Percentiles rank a stretch among this genome's conserved stretches.
Conservation (phyloP, 2,113 vertebrate species). For the Penelope pileata region DNA sequence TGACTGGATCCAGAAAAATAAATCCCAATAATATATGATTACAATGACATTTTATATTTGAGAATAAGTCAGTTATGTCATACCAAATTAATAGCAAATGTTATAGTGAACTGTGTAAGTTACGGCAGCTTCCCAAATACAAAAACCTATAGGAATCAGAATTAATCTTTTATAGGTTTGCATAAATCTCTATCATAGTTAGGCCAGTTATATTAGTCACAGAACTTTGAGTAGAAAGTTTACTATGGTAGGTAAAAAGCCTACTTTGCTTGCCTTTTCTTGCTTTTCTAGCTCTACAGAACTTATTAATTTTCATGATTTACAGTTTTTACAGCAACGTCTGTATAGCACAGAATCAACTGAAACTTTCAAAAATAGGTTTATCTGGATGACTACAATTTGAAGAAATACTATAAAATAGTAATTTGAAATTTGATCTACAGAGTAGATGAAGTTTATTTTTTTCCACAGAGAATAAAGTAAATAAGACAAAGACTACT, state of each 20-base stretch:
- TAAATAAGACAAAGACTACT: neutral
- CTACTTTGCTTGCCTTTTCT: neutral
- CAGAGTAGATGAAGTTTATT: neutral
- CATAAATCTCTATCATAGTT: neutral
- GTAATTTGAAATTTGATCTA: neutral
- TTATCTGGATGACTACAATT: neutral
- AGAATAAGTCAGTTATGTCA: neutral
- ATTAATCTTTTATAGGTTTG: conserved; percentile 4
- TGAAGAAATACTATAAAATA: neutral
- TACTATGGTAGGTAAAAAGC: neutral
- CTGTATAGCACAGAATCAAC: neutral
- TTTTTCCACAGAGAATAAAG: neutral
- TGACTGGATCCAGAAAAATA: neutral
- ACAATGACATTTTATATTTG: neutral
- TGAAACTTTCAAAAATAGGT: conserved; percentile 15
- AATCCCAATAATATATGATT: neutral
- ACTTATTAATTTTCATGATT: neutral
- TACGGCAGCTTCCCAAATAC: conserved; percentile 1
- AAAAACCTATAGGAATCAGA: neutral
- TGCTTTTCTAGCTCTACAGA: neutral
- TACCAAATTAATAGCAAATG: conserved; percentile 20
- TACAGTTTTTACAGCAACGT: neutral
- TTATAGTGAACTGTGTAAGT: neutral
- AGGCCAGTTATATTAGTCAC: neutral
- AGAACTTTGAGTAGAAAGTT: neutral